Percentiles rank a stretch among this genome's conserved stretches.
Evolutionary conservation across 2,113 vertebrate genomes (phyloP).

Genomic region (Chionis minor): DNA sequence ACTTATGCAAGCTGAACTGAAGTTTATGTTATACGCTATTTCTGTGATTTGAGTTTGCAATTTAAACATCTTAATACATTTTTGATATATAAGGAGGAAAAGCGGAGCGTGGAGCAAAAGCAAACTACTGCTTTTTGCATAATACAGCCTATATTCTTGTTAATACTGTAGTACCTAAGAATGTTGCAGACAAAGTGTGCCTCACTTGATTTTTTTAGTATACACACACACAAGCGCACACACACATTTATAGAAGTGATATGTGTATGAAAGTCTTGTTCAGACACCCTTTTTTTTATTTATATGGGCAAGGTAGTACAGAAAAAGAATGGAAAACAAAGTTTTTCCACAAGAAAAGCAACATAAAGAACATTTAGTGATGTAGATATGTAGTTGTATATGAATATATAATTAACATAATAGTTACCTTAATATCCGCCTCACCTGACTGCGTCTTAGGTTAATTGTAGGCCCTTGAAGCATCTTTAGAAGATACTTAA

Average conservation of each 20-base stretch:
- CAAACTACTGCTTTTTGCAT: not conserved
- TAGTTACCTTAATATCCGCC: not conserved
- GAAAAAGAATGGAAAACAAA: not conserved
- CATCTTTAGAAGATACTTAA: not conserved
- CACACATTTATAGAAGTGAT: not conserved
- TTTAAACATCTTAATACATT: not conserved
- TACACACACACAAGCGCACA: fast-evolving
- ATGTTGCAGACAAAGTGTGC: not conserved
- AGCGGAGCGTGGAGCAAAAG: not conserved
- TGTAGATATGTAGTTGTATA: not conserved
- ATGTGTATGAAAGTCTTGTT: not conserved
- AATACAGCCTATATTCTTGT: not conserved
- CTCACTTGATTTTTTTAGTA: not conserved
- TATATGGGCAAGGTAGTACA: not conserved
- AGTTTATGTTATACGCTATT: not conserved
- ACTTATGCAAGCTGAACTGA: not conserved
- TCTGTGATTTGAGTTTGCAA: not conserved
- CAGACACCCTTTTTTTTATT: not conserved
- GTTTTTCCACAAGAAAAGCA: not conserved
- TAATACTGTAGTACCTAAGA: not conserved
- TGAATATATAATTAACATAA: not conserved
- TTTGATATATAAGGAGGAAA: not conserved
- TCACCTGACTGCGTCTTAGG: not conserved
- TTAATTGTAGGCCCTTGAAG: not conserved
- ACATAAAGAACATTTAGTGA: not conserved